These are phyloP conservation scores for Parazoanthus swiftii DNA, from an alignment of 92 coral and sea anemone species.

Conservation along the genomic window DNA sequence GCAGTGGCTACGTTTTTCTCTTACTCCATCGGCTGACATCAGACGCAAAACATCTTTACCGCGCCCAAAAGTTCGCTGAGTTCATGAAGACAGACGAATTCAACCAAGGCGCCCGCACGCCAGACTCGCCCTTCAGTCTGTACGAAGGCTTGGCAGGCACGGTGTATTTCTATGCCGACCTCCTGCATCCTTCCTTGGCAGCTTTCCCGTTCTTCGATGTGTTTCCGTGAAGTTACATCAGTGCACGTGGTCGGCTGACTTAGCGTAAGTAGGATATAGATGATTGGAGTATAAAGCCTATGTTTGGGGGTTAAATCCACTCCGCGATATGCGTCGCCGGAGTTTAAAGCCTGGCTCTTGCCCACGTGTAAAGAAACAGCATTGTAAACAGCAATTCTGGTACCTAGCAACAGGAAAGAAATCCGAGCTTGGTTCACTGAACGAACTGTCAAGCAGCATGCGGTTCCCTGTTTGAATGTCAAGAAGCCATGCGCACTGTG, in stretches of 20 bases:
- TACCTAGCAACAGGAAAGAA: no score
- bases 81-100: constrained; percentile 88
- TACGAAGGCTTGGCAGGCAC: constrained; percentile 96
- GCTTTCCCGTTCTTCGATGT: constrained; percentile 94
- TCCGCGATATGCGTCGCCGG: not conserved
- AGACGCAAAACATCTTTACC: constrained; percentile 76
- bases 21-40: constrained; percentile 83
- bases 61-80: constrained; percentile 84
- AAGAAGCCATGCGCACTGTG: no score
- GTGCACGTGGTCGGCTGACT: not conserved
- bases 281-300: not conserved
- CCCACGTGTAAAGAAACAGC: not conserved
- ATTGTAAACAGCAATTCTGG: not conserved
- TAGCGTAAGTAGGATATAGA: not conserved
- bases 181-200: constrained; percentile 70
- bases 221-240: constrained; percentile 46
- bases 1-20: constrained; percentile 90
- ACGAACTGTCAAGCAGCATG: no score
- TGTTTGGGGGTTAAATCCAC: not conserved
- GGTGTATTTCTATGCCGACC: constrained; percentile 77
- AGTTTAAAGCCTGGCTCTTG: not conserved
- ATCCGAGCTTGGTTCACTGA: no score
- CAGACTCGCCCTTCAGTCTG: constrained; percentile 92
- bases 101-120: constrained; percentile 79
- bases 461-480: no score